These are phyloP conservation scores for Anastatus disparis DNA, from an alignment of 1,140 invertebrate genomes.

Conservation along the genomic window DNA sequence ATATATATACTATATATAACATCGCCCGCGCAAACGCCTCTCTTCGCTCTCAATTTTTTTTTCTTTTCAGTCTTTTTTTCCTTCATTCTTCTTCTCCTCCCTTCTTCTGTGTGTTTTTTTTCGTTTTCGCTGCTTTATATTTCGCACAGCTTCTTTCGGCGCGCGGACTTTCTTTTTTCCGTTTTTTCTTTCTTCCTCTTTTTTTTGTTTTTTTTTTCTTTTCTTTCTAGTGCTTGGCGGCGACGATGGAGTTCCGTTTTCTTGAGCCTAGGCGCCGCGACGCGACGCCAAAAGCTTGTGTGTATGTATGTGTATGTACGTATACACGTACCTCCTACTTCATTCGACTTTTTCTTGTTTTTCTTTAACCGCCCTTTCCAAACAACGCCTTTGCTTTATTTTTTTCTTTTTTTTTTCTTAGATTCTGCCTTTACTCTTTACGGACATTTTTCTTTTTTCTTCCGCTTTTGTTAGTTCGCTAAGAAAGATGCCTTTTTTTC, in stretches of 20 bases:
- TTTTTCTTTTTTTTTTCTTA: conserved; percentile 9
- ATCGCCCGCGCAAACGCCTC: not conserved
- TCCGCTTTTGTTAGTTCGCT: not conserved
- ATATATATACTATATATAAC: not conserved
- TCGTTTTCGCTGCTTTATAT: conserved; percentile 32
- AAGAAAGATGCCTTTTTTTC: conserved; percentile 3
- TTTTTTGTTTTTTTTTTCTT: too few relatives aligned
- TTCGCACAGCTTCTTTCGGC: not conserved
- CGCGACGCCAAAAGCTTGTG: too few relatives aligned
- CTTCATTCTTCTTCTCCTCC: not conserved
- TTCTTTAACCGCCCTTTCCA: conserved; percentile 14
- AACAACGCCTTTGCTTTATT: not conserved
- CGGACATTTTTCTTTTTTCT: conserved; percentile 21
- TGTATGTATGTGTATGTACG: too few relatives aligned
- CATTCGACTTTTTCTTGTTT: conserved; percentile 38
- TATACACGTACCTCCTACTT: too few relatives aligned
- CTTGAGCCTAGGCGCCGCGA: conserved; percentile 46
- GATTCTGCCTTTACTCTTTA: conserved; percentile 26
- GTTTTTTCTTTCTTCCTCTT: too few relatives aligned
- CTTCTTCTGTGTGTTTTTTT: conserved; percentile 26
- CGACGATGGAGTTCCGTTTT: conserved; percentile 10
- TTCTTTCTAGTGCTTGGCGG: too few relatives aligned
- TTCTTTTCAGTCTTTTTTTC: not conserved
- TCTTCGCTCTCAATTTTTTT: not conserved
- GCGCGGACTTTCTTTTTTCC: too few relatives aligned